phyloP scores from a whole-genome alignment of 2,797 vertebrate genomes.

The Sebastes trivittatus region DNA sequence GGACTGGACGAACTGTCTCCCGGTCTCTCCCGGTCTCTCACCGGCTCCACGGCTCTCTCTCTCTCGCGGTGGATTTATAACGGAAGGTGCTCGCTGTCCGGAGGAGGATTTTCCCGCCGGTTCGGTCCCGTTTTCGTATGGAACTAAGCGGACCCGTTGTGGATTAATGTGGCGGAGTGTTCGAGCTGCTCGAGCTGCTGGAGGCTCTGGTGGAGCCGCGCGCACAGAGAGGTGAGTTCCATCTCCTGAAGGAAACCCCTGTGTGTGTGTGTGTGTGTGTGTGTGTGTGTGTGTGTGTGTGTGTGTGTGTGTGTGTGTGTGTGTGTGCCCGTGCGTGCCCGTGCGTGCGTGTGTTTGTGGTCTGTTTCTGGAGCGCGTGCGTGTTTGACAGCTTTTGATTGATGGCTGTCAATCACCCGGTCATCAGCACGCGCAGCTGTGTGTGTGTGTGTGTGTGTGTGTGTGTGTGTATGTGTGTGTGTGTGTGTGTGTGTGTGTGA shows the following conservation, averaged over 20 bases:
- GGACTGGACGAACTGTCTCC: background rate
- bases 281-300: background rate
- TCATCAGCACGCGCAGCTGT: background rate
- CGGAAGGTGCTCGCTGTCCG: background rate
- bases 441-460: background rate
- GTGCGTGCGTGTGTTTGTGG: background rate
- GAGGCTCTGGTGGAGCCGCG: background rate
- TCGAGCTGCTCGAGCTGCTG: background rate
- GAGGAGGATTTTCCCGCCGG: conserved; percentile 14
- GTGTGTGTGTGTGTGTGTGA: background rate
- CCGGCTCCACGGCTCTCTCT: background rate
- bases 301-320: background rate
- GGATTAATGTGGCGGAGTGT: conserved; percentile 31
- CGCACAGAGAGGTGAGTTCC: conserved; percentile 39
- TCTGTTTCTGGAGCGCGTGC: background rate
- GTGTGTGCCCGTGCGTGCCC: too few species aligned
- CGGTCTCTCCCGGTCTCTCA: background rate
- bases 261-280: background rate
- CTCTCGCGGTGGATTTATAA: conserved; percentile 40
- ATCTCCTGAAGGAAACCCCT: background rate
- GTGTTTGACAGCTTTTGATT: background rate
- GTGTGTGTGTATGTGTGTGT: background rate
- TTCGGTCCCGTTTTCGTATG: conserved; percentile 7
- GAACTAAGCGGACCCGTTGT: conserved; percentile 29
- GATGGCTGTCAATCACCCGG: conserved; percentile 12